These are phyloP conservation scores for Acheta domesticus DNA, from an alignment of 2,888 invertebrate genomes.

Conservation along the genomic window DNA sequence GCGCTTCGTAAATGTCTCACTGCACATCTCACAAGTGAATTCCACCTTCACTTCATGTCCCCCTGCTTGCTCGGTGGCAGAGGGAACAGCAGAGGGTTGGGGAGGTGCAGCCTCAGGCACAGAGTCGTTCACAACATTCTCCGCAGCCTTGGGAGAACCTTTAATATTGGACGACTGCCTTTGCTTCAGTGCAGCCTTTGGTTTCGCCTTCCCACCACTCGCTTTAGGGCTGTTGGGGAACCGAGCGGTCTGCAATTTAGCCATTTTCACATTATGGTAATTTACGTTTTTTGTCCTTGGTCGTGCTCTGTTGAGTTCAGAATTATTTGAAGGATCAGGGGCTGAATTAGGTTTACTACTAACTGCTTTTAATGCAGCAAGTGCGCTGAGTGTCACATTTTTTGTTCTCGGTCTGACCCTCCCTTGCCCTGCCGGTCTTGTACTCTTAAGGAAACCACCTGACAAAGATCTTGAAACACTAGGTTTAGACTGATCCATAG, in stretches of 20 bases:
- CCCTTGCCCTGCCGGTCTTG: slow-evolving; percentile 34
- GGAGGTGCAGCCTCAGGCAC: neutral
- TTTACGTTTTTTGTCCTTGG: slow-evolving; percentile 65
- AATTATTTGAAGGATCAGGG: neutral
- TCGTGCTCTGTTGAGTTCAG: slow-evolving; percentile 46
- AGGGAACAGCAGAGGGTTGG: neutral
- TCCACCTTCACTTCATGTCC: slow-evolving; percentile 41
- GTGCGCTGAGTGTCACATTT: slow-evolving; percentile 36
- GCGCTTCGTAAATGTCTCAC: slow-evolving; percentile 68
- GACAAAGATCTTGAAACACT: slow-evolving; percentile 23
- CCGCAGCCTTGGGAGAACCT: slow-evolving; percentile 30
- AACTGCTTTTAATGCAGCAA: slow-evolving; percentile 36
- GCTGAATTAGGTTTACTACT: slow-evolving; percentile 24
- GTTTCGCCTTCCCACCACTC: slow-evolving; percentile 36
- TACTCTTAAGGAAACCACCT: slow-evolving; percentile 35
- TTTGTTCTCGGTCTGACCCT: slow-evolving; percentile 36
- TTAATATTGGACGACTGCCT: slow-evolving; percentile 34
- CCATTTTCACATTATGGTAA: slow-evolving; percentile 55
- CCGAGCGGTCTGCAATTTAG: slow-evolving; percentile 53
- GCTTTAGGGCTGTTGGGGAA: slow-evolving; percentile 46
- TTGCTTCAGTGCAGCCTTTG: slow-evolving; percentile 23
- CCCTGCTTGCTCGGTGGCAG: neutral
- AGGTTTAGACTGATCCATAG: slow-evolving; percentile 6
- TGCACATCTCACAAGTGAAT: slow-evolving; percentile 80
- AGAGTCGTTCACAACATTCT: neutral